A percentile compares a stretch with the other conserved stretches of the same genome.
These are phyloP conservation scores for Antechinus flavipes DNA, from an alignment of 2,113 vertebrate species.

Conservation along the genomic window DNA sequence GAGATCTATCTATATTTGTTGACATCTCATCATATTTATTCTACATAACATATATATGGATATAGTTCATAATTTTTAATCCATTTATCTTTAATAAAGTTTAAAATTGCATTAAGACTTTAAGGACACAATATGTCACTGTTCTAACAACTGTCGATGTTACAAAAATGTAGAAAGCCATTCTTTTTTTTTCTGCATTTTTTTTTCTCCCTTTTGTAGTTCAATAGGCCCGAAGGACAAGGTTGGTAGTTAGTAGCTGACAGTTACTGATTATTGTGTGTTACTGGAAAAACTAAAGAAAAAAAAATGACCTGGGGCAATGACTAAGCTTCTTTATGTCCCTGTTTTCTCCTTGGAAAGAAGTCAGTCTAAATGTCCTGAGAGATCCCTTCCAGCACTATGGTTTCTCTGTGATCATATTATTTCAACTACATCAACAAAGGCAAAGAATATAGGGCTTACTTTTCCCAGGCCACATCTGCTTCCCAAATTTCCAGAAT, in stretches of 20 bases:
- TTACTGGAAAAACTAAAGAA: neutral
- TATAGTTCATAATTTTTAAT: neutral
- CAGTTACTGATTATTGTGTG: neutral
- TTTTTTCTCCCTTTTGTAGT: neutral
- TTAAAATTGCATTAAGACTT: neutral
- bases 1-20: neutral
- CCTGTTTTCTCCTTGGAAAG: neutral
- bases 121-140: neutral
- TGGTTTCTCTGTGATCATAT: neutral
- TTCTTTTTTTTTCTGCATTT: neutral
- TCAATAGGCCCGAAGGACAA: neutral
- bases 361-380: neutral
- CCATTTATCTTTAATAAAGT: neutral
- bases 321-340: neutral
- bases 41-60: neutral
- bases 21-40: neutral
- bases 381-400: neutral
- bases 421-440: neutral
- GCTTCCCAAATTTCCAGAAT: neutral
- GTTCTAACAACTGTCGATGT: neutral
- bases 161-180: neutral
- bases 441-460: neutral
- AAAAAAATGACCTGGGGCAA: neutral
- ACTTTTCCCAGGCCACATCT: neutral
- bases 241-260: neutral